A percentile compares a stretch with the other conserved stretches of the same genome.
Evolutionary conservation across 2,797 vertebrate genomes (phyloP).

Genomic region (Sebastes matsubarae): DNA sequence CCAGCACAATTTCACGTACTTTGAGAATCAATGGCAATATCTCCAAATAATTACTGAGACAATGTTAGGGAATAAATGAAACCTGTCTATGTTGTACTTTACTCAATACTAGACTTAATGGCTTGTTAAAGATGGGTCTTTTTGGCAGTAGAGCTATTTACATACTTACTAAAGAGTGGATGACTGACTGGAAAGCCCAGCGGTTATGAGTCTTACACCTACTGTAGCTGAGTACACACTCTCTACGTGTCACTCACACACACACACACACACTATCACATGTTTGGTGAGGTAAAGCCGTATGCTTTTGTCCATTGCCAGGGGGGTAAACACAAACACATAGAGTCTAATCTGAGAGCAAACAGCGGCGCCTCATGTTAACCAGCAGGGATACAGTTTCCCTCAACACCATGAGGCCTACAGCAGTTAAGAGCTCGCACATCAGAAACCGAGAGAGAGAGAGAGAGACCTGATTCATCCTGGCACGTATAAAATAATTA

Average conservation of each 20-base stretch:
- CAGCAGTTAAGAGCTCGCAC: slow-evolving; percentile 20
- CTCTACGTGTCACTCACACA: slow-evolving; percentile 4
- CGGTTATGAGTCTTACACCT: slow-evolving; percentile 10
- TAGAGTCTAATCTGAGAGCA: slow-evolving; percentile 62
- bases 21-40: background rate
- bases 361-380: slow-evolving; percentile 60
- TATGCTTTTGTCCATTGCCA: slow-evolving; percentile 55
- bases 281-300: slow-evolving; percentile 44
- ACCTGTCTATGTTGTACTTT: background rate
- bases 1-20: background rate
- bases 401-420: slow-evolving; percentile 26
- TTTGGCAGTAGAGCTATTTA: background rate
- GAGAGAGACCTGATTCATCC: background rate
- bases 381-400: slow-evolving; percentile 58
- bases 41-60: background rate
- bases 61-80: background rate
- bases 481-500: background rate
- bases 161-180: background rate
- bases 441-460: background rate
- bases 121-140: background rate
- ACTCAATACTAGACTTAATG: background rate
- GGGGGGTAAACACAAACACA: slow-evolving; percentile 68
- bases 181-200: slow-evolving; percentile 24
- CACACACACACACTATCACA: background rate
- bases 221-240: slow-evolving; percentile 11